These are phyloP conservation scores for Agrilus biguttatus DNA, from an alignment of 2,888 invertebrate species.

Conservation along the genomic window DNA sequence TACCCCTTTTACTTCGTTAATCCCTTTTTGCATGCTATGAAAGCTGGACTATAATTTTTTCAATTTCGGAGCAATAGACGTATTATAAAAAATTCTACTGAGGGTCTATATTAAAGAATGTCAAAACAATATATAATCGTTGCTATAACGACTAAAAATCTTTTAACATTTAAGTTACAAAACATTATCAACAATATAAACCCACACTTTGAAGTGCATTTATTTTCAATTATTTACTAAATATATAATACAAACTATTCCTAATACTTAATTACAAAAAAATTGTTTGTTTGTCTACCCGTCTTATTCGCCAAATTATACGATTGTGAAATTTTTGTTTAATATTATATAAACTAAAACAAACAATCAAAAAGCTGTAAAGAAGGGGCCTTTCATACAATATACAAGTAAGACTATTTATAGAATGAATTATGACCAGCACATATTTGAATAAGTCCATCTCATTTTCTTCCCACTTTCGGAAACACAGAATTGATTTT, in stretches of 20 bases:
- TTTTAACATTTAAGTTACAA: neutral
- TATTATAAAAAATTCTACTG: slow-evolving; percentile 5
- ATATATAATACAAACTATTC: too few species aligned
- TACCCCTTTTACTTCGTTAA: slow-evolving; percentile 18
- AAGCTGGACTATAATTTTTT: slow-evolving; percentile 16
- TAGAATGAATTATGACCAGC: too few species aligned
- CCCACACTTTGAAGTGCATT: too few species aligned
- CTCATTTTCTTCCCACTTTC: too few species aligned
- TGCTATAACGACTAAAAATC: slow-evolving; percentile 7
- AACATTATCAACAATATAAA: too few species aligned
- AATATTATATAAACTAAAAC: slow-evolving; percentile 6
- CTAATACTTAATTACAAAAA: too few species aligned
- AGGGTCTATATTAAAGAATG: slow-evolving; percentile 9
- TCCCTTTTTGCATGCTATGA: slow-evolving; percentile 25
- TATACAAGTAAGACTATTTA: too few species aligned
- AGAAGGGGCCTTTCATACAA: slow-evolving; percentile 12
- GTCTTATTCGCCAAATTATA: slow-evolving; percentile 4
- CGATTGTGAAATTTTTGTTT: slow-evolving; percentile 3
- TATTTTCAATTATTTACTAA: too few species aligned
- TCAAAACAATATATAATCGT: slow-evolving; percentile 10
- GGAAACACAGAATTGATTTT: too few species aligned
- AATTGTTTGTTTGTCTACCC: too few species aligned
- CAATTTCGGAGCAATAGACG: slow-evolving; percentile 2
- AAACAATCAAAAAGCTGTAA: slow-evolving; percentile 5
- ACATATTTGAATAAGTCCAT: too few species aligned